Evolutionary conservation across 2,797 vertebrate species (phyloP), one percentile per base, ranked within the genome.

Genomic region (Neoniphon sammara): DNA sequence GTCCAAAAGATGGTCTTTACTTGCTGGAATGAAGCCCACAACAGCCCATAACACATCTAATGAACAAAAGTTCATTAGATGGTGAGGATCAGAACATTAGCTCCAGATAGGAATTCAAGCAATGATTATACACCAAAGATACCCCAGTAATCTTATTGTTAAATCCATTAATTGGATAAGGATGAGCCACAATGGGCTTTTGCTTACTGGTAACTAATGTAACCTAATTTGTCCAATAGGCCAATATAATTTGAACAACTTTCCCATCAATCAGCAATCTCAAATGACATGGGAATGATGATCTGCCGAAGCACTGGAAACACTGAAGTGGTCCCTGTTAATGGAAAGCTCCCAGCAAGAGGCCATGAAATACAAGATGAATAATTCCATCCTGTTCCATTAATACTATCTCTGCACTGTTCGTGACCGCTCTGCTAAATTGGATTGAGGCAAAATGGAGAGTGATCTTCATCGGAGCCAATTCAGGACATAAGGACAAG

Each of bases 311-410:
- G 54, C 62, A 56, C 57, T 9, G 12, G 31, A 10, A 69, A 23
- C 53, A 64, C 39, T 44, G 30, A 55, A 73, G 36, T 14, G 59
- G 39, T 69, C 59, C 18, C 59, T 17, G 4, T 50, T 67, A 44
- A 65, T 18, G 1, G 36, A 7, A 25, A 54, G 8, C 31, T 61
- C 15, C 42, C 11, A 12, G 67, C 42, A 25, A 66, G 55, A 7
- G 67, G 62, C 59, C 53, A 54, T 63, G 75, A 79, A 83, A 88
- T 73, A 63, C 62, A 77, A 83, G 36, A 27, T 27, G 25, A 64
- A 52, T 36, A 82, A 85, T 74, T 79, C 34, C 30, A 80, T 84
- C 66, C 34, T 3, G 18, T 60, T 49, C 60, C 57, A 39, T 54
- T 72, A 73, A 83, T 73, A 62, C 25, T 39, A 74, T 70, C 73